A percentile compares a stretch with the other conserved stretches of the same genome.
phyloP scores from a whole-genome alignment of 2,113 vertebrate genomes.

The Dicerorhinus sumatrensis region DNA sequence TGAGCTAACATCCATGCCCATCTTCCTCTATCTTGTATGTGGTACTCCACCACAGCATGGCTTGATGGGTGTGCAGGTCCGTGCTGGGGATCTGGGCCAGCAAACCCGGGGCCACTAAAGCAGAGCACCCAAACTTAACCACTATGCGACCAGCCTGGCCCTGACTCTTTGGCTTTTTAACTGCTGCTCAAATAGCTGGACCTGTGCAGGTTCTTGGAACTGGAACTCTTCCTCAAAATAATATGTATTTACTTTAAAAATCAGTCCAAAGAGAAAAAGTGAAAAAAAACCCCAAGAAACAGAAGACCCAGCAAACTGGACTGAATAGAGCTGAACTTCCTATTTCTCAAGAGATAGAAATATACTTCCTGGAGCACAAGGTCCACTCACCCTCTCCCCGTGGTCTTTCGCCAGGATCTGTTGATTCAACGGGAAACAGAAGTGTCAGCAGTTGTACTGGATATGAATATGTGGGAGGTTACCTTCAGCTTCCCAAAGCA shows the following conservation, averaged over 20 bases:
- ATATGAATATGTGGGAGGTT: fast-evolving
- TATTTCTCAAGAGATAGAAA: constrained; percentile 71
- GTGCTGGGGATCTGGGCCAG: too few species aligned
- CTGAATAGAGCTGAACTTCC: constrained; percentile 65
- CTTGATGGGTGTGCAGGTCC: too few species aligned
- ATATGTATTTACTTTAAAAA: constrained; percentile 23
- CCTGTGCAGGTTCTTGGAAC: constrained; percentile 6
- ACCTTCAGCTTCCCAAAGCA: neutral
- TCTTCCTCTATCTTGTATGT: too few species aligned
- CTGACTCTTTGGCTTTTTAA: neutral
- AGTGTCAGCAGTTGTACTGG: neutral
- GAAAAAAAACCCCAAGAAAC: neutral
- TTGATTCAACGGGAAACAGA: neutral
- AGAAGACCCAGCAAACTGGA: constrained; percentile 36
- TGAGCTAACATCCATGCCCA: too few species aligned
- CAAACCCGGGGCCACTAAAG: too few species aligned
- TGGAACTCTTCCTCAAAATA: constrained; percentile 62
- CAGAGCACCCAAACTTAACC: too few species aligned
- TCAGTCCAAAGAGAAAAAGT: constrained; percentile 38
- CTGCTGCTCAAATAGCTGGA: neutral
- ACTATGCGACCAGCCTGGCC: too few species aligned
- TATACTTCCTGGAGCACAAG: constrained; percentile 63
- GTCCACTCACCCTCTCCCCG: neutral
- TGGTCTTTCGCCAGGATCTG: constrained; percentile 25
- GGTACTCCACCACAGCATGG: too few species aligned